These are phyloP conservation scores for Leucophora obtusa DNA, from an alignment of 2,888 invertebrate species.

Conservation along the genomic window DNA sequence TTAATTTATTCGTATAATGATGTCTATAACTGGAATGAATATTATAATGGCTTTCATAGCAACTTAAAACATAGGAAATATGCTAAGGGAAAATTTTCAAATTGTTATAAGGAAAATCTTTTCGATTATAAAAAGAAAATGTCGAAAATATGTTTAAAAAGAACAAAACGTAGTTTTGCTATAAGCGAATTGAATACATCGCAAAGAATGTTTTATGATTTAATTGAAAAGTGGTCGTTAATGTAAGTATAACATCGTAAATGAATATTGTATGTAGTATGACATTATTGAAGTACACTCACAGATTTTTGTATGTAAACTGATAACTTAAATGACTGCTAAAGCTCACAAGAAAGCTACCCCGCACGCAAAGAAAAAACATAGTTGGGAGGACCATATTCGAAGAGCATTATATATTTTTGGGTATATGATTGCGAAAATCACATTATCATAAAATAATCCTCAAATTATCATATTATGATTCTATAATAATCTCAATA, in stretches of 20 bases:
- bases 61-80: neutral
- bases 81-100: neutral
- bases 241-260: conserved; percentile 66
- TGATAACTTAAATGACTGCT: no score
- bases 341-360: no score
- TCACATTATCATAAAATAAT: no score
- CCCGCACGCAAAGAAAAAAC: no score
- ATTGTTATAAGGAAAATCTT: conserved; percentile 23
- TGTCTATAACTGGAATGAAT: conserved; percentile 28
- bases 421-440: no score
- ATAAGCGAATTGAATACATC: conserved; percentile 21
- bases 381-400: no score
- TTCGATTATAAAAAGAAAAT: neutral
- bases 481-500: no score
- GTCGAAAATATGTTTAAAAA: conserved; percentile 28
- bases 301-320: no score
- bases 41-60: neutral
- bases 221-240: conserved; percentile 65
- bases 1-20: conserved; percentile 16
- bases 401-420: no score
- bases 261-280: no score
- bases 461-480: no score
- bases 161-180: conserved; percentile 35
- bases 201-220: conserved; percentile 65
- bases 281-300: no score